Evolutionary conservation across 2,797 vertebrate genomes (phyloP).

Genomic region (Hybognathus amarus): DNA sequence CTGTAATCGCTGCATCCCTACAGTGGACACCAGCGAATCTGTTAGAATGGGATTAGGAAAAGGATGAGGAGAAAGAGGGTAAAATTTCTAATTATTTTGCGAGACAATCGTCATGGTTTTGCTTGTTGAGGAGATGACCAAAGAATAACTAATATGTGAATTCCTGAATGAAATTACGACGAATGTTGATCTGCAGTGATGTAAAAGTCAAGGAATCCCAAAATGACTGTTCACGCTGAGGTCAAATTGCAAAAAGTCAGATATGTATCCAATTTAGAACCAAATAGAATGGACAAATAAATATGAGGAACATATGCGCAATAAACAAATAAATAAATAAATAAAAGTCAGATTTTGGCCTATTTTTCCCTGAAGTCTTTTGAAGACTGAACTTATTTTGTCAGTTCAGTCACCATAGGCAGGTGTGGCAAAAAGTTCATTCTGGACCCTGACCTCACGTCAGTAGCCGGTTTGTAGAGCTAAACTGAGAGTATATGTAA

Average conservation of each 20-base stretch:
- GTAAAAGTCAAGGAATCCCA: not conserved
- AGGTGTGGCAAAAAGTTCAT: not conserved
- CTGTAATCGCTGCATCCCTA: no score
- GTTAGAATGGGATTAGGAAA: not conserved
- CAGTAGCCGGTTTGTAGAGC: conserved; percentile 62
- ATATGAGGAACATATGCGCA: not conserved
- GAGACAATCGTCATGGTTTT: not conserved
- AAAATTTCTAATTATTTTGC: not conserved
- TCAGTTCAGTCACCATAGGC: not conserved
- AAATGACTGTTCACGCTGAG: not conserved
- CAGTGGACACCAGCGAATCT: not conserved
- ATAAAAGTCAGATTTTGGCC: not conserved
- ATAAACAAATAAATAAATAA: not conserved
- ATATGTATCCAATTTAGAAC: not conserved
- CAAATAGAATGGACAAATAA: not conserved
- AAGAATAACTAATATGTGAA: not conserved
- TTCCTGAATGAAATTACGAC: not conserved
- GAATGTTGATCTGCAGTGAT: not conserved
- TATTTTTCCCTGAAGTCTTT: not conserved
- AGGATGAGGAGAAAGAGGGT: not conserved
- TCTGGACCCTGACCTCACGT: not conserved
- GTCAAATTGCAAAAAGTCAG: not conserved
- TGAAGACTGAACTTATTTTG: no score
- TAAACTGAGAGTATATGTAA: no score
- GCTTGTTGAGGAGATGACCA: not conserved